Conservation (phyloP, 2,797 vertebrate genomes). For the Thripadectes ignobilis region DNA sequence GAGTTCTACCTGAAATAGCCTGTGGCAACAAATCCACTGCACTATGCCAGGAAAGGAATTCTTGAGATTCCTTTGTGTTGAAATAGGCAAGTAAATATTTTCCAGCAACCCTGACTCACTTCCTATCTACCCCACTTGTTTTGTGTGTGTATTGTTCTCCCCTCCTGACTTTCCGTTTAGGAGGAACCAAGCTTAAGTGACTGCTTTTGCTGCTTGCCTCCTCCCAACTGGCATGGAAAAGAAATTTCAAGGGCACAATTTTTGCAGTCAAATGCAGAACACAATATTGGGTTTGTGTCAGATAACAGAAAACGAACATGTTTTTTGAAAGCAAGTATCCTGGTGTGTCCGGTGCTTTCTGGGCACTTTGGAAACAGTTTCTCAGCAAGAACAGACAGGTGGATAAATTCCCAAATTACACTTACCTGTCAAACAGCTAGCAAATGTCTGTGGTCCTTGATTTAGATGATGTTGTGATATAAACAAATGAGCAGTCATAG, state of each 20-base stretch:
- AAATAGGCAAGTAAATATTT: background rate
- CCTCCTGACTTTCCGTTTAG: background rate
- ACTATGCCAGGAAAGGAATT: background rate
- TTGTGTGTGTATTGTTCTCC: constrained; percentile 16
- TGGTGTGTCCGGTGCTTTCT: background rate
- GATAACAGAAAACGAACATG: background rate
- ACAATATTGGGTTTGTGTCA: background rate
- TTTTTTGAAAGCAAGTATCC: background rate
- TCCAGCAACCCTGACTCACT: constrained; percentile 42
- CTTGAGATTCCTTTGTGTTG: constrained; percentile 6
- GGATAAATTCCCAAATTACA: background rate
- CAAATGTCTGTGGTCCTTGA: background rate
- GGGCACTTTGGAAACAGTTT: background rate
- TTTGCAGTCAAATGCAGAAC: background rate
- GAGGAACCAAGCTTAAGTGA: background rate
- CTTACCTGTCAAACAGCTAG: background rate
- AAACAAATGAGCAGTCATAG: background rate
- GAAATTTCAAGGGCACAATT: background rate
- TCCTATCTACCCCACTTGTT: constrained; percentile 7
- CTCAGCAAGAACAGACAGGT: background rate
- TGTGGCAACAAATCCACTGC: background rate
- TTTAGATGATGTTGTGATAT: background rate
- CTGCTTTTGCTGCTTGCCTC: background rate
- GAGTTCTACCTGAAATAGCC: background rate
- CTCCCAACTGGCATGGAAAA: background rate